Conservation (phyloP, 2,888 invertebrate genomes). For the Hirudinaria manillensis region DNA sequence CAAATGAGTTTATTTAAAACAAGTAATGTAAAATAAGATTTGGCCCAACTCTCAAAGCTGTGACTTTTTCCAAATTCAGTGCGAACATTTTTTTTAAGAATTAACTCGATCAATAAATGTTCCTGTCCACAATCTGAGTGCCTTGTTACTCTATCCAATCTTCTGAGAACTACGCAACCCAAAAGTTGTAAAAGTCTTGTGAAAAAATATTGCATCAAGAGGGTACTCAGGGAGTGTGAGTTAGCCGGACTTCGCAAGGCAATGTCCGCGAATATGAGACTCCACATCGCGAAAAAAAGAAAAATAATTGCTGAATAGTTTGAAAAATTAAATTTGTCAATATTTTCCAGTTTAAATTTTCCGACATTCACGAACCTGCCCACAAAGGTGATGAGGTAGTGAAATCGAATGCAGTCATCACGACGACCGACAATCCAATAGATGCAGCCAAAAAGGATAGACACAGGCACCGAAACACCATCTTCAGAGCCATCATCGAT, state of each 20-base stretch:
- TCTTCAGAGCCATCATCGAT: no score
- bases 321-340: no score
- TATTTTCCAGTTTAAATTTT: no score
- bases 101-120: conserved; percentile 31
- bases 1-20: not conserved
- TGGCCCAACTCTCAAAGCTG: conserved; percentile 26
- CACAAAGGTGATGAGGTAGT: no score
- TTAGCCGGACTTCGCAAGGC: conserved; percentile 33
- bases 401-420: no score
- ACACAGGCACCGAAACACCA: no score
- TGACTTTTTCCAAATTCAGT: conserved; percentile 35
- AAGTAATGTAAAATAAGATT: not conserved
- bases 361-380: no score
- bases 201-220: conserved; percentile 38
- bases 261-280: conserved; percentile 30
- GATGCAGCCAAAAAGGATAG: no score
- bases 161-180: conserved; percentile 24
- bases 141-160: conserved; percentile 10
- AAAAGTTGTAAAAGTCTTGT: conserved; percentile 2
- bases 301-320: not conserved
- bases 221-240: conserved; percentile 33
- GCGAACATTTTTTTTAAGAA: conserved; percentile 26
- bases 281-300: conserved; percentile 23
- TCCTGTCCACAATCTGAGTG: conserved; percentile 27
- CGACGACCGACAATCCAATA: no score